Evolutionary conservation across 2,888 invertebrate genomes (phyloP), one percentile per base, ranked within the genome.

Genomic region (Fabriciana adippe): DNA sequence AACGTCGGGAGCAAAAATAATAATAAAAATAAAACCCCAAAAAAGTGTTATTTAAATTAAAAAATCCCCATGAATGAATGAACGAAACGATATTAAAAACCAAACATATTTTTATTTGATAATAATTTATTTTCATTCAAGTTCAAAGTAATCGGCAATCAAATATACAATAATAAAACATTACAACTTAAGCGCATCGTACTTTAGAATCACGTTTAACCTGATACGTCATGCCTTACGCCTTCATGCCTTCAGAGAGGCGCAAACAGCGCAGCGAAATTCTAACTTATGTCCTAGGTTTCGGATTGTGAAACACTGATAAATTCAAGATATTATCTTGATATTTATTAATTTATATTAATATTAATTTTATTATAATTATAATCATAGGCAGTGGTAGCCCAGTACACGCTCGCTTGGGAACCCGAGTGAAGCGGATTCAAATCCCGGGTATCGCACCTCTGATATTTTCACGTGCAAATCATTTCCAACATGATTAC

Each of bases 201-300:
- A 55, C 59, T 55, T 55, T 53, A 70, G 65, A 65, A 61, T 67
- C 71, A 72, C 73, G 68, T 72, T 73, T 70, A 76, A 71, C 70
- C 64, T 71, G 63, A 74, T 74, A 70, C 76, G 35, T 41, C 35
- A 41, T 41, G 35, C 35, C 35, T 41, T 81, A 79, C 79, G 77
- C 75, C 80, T 77, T 77, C 76, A 78, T 81, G 76, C 74, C 74
- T 73, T 69, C 76, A 64, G 73, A 66, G 68, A 76, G 78, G 85
- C 84, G 84, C 85, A 84, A 88, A 86, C 88, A 87, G 79, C 86
- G 81, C 75, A 79, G 57, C 86, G 78, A 82, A 81, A 89, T 86
- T 87, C 87, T 90, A 85, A 90, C 73, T 89, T 89, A 90, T 86
- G 82, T 67, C 72, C 73, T 68, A 67, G 66, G 72, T 72, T 75